phyloP scores from a whole-genome alignment of 2,888 invertebrate species.

The Pristionchus exspectatus region DNA sequence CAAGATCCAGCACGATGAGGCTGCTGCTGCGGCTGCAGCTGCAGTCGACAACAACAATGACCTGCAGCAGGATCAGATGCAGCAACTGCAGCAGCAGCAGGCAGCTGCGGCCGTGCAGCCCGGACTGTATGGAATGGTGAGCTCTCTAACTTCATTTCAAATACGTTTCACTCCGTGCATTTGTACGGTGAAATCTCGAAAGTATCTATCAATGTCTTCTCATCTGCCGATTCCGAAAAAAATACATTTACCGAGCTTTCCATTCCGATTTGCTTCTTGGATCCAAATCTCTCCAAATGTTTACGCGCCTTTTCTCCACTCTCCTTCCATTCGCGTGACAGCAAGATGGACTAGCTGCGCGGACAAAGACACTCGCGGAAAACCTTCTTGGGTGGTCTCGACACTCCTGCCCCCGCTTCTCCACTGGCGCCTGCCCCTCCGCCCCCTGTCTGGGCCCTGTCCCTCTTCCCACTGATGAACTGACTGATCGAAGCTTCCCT shows the following conservation, averaged over 20 bases:
- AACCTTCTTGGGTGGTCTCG: conserved; percentile 19
- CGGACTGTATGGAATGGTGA: conserved; percentile 14
- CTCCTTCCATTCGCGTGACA: neutral
- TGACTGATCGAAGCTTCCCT: neutral
- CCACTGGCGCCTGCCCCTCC: conserved; percentile 21
- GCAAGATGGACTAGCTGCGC: neutral
- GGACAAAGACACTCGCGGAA: neutral
- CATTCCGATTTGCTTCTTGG: no score
- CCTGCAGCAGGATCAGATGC: conserved; percentile 4
- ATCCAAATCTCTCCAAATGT: neutral
- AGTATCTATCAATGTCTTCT: no score
- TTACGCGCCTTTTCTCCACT: neutral
- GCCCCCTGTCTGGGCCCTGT: neutral
- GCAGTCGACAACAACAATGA: neutral
- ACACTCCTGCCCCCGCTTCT: neutral
- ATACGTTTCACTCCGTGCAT: neutral
- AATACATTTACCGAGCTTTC: no score
- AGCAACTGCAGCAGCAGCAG: conserved; percentile 11
- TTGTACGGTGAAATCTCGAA: no score
- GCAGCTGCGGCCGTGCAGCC: neutral
- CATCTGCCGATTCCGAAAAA: no score
- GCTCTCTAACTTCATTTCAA: neutral
- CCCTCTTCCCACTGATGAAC: neutral
- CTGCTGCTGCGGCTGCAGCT: neutral
- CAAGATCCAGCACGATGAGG: neutral